Evolutionary conservation across 2,888 invertebrate species (phyloP), one percentile per base, ranked within the genome.

Genomic region (Helicoverpa assulta): DNA sequence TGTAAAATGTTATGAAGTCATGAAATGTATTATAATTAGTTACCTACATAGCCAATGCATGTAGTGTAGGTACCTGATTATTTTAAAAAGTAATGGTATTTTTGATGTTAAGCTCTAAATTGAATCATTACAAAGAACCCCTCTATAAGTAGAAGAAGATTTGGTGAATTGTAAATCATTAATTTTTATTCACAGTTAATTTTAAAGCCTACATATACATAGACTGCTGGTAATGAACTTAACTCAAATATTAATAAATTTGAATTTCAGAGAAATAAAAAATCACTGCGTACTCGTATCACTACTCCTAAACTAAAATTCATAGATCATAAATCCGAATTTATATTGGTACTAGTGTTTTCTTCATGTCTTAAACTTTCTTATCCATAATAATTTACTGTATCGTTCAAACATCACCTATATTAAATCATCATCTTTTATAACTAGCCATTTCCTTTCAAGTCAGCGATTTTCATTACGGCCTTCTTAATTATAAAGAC

Each of bases 81-180:
- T 19, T 53, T 56, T 73, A 26, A 21, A 21, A 21, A 26, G 26
- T 51, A 16, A 16, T 51, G 67, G 10, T 10, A 55, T 2, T 59
- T 59, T 67, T 58, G 10, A 40, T 51, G 54, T 67, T 51, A 59
- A 55, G n/a, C 3, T 51, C n/a, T 37, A 10, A 55, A 75, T 72
- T 74, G 37, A 72, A 75, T 37, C n/a, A 51, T 67, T 59, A 54
- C 10, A 66, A 12, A n/a, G 8, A 5, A 26, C n/a, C 19, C n/a
- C 19, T 8, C 0, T n/a, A 67, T 43, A 50, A 67, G 19, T 33
- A n/a, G 16, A 29, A 8, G 7, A 33, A 54, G n/a, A 14, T 33
- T 33, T 33, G 0, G 4, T 40, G 14, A 40, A 40, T 40, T 40
- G 10, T 10, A 33, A 33, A 33, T 10, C 8, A 33, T 33, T 10